Evolutionary conservation across 2,888 invertebrate genomes (phyloP).

Genomic region (Apamea sordens): DNA sequence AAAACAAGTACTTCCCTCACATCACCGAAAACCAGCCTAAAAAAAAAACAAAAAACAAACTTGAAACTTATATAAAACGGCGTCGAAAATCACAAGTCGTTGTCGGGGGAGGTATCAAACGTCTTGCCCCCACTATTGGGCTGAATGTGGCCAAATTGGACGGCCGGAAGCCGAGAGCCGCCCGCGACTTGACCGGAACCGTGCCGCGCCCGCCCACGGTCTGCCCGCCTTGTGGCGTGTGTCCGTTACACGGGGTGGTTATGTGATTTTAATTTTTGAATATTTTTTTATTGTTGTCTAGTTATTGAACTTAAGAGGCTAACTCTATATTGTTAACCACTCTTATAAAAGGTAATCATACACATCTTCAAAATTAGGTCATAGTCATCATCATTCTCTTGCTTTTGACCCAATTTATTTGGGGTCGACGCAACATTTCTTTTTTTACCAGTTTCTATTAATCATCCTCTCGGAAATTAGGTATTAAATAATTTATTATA

Average conservation of each 20-base stretch:
- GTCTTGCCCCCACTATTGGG: conserved; percentile 81
- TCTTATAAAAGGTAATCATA: no score
- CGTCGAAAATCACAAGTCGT: conserved; percentile 40
- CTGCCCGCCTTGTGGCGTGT: conserved; percentile 78
- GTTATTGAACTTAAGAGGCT: not conserved
- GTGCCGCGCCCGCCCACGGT: conserved; percentile 79
- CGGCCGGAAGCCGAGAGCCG: conserved; percentile 86
- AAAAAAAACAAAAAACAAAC: conserved; percentile 8
- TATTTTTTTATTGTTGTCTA: no score
- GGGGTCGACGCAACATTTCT: no score
- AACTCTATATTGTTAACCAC: not conserved
- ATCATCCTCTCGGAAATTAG: not conserved
- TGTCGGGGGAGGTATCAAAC: conserved; percentile 75
- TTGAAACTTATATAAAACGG: conserved; percentile 38
- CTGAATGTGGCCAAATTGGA: conserved; percentile 90
- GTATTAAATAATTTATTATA: not conserved
- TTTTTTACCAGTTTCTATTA: no score
- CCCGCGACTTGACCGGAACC: conserved; percentile 90
- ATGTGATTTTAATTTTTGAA: not conserved
- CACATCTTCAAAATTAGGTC: no score
- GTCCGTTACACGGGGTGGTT: conserved; percentile 72
- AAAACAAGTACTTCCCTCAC: not conserved
- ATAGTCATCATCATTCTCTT: no score
- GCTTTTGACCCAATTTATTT: no score
- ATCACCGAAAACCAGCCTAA: not conserved